A percentile compares a stretch with the other conserved stretches of the same genome.
Conservation (phyloP, 2,888 invertebrate genomes). For the Coenonympha arcania region DNA sequence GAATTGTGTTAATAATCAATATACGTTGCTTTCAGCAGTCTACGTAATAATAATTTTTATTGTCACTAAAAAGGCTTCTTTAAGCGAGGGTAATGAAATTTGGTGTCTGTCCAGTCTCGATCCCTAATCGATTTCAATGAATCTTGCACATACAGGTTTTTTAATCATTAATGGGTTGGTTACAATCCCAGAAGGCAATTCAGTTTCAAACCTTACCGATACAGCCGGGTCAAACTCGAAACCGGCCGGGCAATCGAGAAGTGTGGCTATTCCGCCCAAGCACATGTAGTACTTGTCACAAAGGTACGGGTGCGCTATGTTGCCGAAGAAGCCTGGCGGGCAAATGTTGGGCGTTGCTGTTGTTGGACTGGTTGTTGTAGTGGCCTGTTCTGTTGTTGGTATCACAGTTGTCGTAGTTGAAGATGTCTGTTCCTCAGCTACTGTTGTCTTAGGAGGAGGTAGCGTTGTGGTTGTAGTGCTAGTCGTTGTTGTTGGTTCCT, state of each 20-base stretch:
- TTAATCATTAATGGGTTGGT: no score
- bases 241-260: constrained; percentile 33
- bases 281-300: constrained; percentile 44
- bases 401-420: not conserved
- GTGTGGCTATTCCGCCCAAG: constrained; percentile 33
- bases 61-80: no score
- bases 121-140: no score
- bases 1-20: no score
- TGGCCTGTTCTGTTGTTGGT: not conserved
- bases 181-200: not conserved
- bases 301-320: constrained; percentile 37
- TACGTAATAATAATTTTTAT: no score
- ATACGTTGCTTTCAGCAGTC: no score
- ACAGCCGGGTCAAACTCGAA: constrained; percentile 36
- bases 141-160: no score
- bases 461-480: not conserved
- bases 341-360: constrained; percentile 27
- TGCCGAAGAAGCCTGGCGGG: constrained; percentile 34
- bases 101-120: no score
- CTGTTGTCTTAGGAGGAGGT: not conserved
- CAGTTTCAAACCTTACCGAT: not conserved
- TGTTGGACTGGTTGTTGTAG: not conserved
- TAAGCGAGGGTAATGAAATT: no score
- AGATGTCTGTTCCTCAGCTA: not conserved
- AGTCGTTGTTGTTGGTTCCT: not conserved